A percentile compares a stretch with the other conserved stretches of the same genome.
Conservation (phyloP, 2,797 vertebrate species). For the Acanthurus lineatus region DNA sequence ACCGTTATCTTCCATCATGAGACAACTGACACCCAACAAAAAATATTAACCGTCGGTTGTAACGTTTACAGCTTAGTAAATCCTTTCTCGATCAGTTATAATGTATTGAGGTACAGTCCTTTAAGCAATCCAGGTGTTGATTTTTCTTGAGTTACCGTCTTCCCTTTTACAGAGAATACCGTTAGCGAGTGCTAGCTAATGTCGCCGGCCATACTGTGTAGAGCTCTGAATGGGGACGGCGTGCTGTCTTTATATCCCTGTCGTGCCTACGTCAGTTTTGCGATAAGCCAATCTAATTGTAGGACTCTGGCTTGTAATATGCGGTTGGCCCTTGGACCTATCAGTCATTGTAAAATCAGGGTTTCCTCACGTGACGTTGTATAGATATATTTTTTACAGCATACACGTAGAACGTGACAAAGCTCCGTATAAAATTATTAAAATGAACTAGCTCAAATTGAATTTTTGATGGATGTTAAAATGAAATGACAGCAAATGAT, state of each 20-base stretch:
- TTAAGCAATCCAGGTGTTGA: slow-evolving; percentile 91
- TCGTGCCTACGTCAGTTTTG: slow-evolving; percentile 29
- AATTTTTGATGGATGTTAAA: not conserved
- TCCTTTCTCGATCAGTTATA: slow-evolving; percentile 81
- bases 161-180: slow-evolving; percentile 98
- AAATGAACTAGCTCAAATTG: not conserved
- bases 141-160: slow-evolving; percentile 93
- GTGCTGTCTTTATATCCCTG: slow-evolving; percentile 82
- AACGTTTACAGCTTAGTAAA: slow-evolving; percentile 83
- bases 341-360: slow-evolving; percentile 43
- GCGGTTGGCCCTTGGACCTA: slow-evolving; percentile 60
- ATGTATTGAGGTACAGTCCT: slow-evolving; percentile 86
- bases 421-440: not conserved
- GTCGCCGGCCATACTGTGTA: slow-evolving; percentile 99
- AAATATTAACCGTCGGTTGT: slow-evolving; percentile 84
- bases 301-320: fast-evolving
- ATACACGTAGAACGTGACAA: not conserved
- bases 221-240: slow-evolving; percentile 79
- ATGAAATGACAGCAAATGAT: not conserved
- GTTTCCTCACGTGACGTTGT: slow-evolving; percentile 46
- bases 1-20: slow-evolving; percentile 96
- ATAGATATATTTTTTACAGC: slow-evolving; percentile 2
- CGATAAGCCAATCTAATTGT: slow-evolving; percentile 45
- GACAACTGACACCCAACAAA: slow-evolving; percentile 94
- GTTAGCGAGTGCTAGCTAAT: slow-evolving; percentile 99